Percentiles rank a stretch among this genome's conserved stretches.
These are phyloP conservation scores for Allolobophora icterica DNA, from an alignment of 2,888 invertebrate species.

Conservation along the genomic window DNA sequence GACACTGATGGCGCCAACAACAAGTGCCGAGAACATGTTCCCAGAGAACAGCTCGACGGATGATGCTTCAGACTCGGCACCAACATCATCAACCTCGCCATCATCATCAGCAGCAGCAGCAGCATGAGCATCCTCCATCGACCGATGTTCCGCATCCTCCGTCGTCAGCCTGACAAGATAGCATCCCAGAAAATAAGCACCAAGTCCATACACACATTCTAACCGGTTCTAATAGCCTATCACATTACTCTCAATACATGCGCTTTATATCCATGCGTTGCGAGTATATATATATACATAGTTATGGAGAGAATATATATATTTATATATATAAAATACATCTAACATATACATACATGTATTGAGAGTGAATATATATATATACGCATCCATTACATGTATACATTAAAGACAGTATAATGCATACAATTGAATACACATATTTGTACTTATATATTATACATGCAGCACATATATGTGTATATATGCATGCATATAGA, in stretches of 20 bases:
- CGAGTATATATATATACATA: neutral
- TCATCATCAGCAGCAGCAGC: neutral
- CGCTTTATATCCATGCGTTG: neutral
- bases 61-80: neutral
- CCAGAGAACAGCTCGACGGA: neutral
- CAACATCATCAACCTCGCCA: neutral
- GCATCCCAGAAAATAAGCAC: neutral
- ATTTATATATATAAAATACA: too few relatives aligned
- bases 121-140: neutral
- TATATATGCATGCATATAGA: too few relatives aligned
- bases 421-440: neutral
- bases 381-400: too few relatives aligned
- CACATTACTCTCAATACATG: conserved; percentile 1
- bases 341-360: too few relatives aligned
- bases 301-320: neutral
- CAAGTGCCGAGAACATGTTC: neutral
- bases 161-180: neutral
- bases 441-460: neutral
- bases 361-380: too few relatives aligned
- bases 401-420: neutral
- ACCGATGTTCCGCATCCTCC: neutral
- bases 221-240: neutral
- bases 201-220: neutral
- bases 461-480: too few relatives aligned
- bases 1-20: neutral